phyloP scores from a whole-genome alignment of 2,797 vertebrate species.

The Todus mexicanus region DNA sequence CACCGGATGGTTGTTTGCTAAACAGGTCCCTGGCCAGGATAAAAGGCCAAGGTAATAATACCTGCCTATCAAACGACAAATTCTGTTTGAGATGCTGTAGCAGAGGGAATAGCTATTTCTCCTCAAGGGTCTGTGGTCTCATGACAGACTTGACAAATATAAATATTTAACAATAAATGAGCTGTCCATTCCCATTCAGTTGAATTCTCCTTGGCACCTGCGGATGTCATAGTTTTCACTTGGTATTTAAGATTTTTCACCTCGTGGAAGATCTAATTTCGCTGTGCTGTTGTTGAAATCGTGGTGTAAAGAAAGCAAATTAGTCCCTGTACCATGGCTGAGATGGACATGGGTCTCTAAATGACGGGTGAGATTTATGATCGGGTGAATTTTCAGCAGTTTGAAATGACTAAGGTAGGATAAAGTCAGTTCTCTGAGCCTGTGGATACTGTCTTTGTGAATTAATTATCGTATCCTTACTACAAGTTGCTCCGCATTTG shows the following conservation, averaged over 20 bases:
- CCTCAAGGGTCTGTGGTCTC: neutral
- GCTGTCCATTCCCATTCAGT: neutral
- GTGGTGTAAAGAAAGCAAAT: neutral
- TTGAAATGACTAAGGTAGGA: neutral
- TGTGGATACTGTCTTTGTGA: neutral
- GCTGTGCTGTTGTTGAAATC: neutral
- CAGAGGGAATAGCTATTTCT: neutral
- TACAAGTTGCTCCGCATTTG: neutral
- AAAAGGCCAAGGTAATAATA: slow-evolving; percentile 47
- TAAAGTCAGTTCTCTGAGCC: neutral
- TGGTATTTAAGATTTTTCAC: neutral
- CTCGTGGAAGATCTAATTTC: neutral
- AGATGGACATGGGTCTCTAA: neutral
- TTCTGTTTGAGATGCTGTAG: neutral
- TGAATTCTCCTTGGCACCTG: neutral
- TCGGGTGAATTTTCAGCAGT: neutral
- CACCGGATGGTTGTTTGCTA: neutral
- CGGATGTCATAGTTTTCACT: neutral
- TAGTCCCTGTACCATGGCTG: neutral
- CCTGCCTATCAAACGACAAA: slow-evolving; percentile 52
- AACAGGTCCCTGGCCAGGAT: neutral
- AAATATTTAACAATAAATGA: slow-evolving; percentile 51
- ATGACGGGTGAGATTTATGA: neutral
- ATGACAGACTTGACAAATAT: slow-evolving; percentile 14
- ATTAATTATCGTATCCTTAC: neutral